phyloP scores from a whole-genome alignment of 2,113 vertebrate genomes.

The Limnothrissa miodon region DNA sequence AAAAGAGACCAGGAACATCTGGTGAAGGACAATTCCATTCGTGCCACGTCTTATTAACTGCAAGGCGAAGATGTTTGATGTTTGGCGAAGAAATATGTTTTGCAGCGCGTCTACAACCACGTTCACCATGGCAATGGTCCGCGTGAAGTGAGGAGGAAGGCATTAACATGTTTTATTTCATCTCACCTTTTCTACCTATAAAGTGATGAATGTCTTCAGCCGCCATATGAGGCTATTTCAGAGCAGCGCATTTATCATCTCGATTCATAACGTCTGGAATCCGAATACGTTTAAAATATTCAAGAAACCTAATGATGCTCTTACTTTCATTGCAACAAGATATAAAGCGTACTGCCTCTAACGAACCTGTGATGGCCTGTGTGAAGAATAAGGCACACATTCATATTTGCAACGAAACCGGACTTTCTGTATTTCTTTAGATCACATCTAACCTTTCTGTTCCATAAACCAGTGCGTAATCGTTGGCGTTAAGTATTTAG shows the following conservation, averaged over 20 bases:
- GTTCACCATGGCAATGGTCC: neutral
- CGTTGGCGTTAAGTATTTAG: too few species aligned
- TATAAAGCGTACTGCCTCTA: neutral
- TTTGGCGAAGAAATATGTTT: too few species aligned
- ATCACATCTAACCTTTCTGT: too few species aligned
- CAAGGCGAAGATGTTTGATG: neutral
- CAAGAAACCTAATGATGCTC: neutral
- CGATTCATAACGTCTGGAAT: neutral
- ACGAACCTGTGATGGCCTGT: neutral
- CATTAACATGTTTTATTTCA: neutral
- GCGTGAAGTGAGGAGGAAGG: neutral
- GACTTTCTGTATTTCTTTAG: too few species aligned
- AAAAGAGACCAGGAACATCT: neutral
- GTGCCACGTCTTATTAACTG: neutral
- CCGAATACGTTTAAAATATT: neutral
- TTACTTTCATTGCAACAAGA: neutral
- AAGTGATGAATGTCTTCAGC: neutral
- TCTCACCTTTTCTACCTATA: neutral
- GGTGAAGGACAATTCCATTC: conserved; percentile 11
- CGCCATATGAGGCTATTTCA: neutral
- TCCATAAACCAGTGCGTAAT: too few species aligned
- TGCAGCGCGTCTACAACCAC: neutral
- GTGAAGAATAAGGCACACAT: neutral
- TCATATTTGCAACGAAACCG: too few species aligned
- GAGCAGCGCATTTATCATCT: neutral